Conservation (phyloP, 2,113 vertebrate species). For the Cnemophilus loriae region DNA sequence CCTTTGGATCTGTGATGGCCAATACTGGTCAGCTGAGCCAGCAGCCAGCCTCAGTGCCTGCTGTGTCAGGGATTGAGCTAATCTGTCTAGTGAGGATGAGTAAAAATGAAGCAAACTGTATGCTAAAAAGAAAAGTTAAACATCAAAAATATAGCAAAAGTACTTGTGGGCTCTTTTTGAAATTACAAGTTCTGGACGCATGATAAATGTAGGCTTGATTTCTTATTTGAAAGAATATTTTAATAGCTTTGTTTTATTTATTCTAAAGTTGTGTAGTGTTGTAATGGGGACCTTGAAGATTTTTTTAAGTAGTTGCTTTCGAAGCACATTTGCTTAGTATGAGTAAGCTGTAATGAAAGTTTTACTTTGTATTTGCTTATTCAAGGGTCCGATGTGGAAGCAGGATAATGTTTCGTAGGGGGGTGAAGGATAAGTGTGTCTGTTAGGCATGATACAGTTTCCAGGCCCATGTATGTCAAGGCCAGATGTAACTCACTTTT, state of each 20-base stretch:
- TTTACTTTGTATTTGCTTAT: not conserved
- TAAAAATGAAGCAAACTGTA: not conserved
- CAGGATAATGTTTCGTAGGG: not conserved
- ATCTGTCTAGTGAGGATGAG: not conserved
- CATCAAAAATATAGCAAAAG: not conserved
- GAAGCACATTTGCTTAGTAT: not conserved
- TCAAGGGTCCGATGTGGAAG: not conserved
- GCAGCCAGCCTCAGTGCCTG: not conserved
- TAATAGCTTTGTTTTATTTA: not conserved
- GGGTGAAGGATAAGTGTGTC: not conserved
- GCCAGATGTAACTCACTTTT: not conserved
- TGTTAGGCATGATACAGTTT: not conserved
- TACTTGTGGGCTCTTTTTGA: not conserved
- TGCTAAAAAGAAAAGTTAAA: not conserved
- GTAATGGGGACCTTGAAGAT: not conserved
- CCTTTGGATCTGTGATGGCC: not conserved
- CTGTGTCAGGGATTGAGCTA: not conserved
- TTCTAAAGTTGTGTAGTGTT: not conserved
- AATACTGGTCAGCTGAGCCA: not conserved
- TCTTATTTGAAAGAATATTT: not conserved
- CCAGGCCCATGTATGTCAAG: not conserved
- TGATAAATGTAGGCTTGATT: not conserved
- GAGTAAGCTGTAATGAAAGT: not conserved
- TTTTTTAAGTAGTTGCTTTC: not conserved
- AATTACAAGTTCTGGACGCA: not conserved